A percentile compares a stretch with the other conserved stretches of the same genome.
Evolutionary conservation across 2,797 vertebrate genomes (phyloP).

Genomic region (Acanthopagrus latus): DNA sequence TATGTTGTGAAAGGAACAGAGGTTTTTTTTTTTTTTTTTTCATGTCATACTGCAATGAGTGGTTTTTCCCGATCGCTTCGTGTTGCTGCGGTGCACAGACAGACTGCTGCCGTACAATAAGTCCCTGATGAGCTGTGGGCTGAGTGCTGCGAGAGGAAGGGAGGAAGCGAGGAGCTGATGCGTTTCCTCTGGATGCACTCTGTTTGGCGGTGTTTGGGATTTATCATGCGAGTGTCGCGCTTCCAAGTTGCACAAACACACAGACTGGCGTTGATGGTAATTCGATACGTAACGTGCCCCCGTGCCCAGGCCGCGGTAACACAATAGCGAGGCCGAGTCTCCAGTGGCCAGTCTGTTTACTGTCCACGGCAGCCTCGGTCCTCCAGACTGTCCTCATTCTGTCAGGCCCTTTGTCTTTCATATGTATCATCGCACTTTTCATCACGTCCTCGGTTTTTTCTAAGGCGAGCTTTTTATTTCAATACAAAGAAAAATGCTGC

Average conservation of each 20-base stretch:
- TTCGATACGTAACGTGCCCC: conserved; percentile 69
- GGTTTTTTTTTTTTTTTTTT: conserved; percentile 42
- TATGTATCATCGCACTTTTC: conserved; percentile 43
- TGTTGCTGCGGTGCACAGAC: conserved; percentile 49
- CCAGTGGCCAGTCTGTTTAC: conserved; percentile 64
- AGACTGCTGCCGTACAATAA: conserved; percentile 56
- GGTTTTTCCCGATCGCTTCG: conserved; percentile 55
- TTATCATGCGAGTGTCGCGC: conserved; percentile 57
- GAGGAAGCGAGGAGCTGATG: conserved; percentile 73
- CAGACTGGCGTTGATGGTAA: conserved; percentile 58
- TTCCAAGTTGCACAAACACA: conserved; percentile 7
- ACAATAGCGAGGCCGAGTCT: conserved; percentile 57
- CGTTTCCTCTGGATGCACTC: conserved; percentile 72
- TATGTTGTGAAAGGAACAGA: conserved; percentile 43
- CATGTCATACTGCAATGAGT: conserved; percentile 33
- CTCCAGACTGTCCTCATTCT: conserved; percentile 75
- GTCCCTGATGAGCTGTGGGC: conserved; percentile 68
- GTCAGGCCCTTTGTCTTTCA: conserved; percentile 62
- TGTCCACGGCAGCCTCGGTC: conserved; percentile 58
- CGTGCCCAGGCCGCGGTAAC: conserved; percentile 38
- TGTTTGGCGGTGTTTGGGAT: conserved; percentile 53
- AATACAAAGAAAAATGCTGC: conserved; percentile 4
- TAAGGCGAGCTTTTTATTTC: conserved; percentile 2
- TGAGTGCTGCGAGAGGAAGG: conserved; percentile 50
- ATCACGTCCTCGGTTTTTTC: conserved; percentile 29